phyloP scores from a whole-genome alignment of 2,797 vertebrate genomes.

The Malacoraja senta region DNA sequence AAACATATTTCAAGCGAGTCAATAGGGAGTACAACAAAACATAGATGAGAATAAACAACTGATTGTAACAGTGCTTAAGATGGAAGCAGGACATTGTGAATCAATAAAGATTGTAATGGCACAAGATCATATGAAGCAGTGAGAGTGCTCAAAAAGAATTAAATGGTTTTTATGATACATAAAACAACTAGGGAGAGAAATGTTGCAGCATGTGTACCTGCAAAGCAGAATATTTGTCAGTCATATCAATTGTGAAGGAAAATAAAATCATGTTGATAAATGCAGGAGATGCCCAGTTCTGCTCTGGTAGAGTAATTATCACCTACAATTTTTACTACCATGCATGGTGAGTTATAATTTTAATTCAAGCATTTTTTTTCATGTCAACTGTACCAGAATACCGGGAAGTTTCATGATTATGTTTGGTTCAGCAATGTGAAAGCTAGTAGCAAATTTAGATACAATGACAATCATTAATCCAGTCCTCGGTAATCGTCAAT shows the following conservation, averaged over 20 bases:
- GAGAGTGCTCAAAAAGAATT: neutral
- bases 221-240: neutral
- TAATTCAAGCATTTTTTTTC: neutral
- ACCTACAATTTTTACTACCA: neutral
- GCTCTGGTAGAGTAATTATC: neutral
- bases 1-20: neutral
- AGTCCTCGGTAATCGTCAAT: constrained; percentile 54
- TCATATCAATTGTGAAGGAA: neutral
- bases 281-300: neutral
- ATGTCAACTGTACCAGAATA: neutral
- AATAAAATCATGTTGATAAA: neutral
- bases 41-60: neutral
- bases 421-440: too few species aligned
- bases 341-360: neutral
- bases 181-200: neutral
- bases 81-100: neutral
- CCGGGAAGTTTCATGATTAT: too few species aligned
- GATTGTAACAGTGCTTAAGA: neutral
- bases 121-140: neutral
- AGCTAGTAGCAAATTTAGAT: neutral
- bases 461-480: constrained; percentile 52
- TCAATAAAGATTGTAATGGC: neutral
- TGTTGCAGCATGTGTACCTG: neutral
- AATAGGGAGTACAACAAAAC: neutral
- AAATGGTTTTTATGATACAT: neutral